These are phyloP conservation scores for Dorcus parallelipipedus DNA, from an alignment of 2,888 invertebrate genomes.

Conservation along the genomic window DNA sequence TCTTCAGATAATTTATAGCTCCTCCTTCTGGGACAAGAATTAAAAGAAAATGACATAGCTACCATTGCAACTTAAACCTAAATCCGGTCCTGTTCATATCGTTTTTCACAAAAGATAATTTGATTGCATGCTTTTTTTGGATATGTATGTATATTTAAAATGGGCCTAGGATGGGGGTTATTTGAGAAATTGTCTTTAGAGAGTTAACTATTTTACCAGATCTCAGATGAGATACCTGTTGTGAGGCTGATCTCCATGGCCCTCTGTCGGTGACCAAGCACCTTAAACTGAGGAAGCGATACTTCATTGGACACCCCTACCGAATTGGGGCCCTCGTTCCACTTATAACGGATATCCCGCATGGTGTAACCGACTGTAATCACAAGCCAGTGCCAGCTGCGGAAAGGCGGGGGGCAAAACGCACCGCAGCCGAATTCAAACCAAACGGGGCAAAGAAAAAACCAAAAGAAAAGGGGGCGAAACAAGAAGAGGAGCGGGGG, in stretches of 20 bases:
- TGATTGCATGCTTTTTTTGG: no score
- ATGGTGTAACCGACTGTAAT: constrained; percentile 95
- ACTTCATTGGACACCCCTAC: constrained; percentile 95
- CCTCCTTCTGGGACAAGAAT: no score
- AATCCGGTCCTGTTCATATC: no score
- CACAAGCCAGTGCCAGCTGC: constrained; percentile 46
- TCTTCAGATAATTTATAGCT: no score
- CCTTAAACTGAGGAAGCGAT: constrained; percentile 96
- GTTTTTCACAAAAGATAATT: no score
- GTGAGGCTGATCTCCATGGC: constrained; percentile 95
- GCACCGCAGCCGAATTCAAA: constrained; percentile 36
- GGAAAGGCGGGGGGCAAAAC: constrained; percentile 24
- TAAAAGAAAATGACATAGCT: no score
- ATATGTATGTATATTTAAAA: no score
- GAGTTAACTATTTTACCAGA: constrained; percentile 14
- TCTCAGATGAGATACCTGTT: constrained; percentile 73
- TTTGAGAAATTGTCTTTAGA: background rate
- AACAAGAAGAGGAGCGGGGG: constrained; percentile 38
- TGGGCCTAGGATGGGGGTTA: no score
- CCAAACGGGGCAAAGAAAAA: constrained; percentile 17
- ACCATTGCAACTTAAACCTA: no score
- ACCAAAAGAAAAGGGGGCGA: constrained; percentile 26
- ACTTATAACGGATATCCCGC: constrained; percentile 96
- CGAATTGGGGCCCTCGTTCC: constrained; percentile 93
- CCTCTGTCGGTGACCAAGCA: constrained; percentile 93